A percentile compares a stretch with the other conserved stretches of the same genome.
Evolutionary conservation across 2,113 vertebrate genomes (phyloP).

Genomic region (Melanotaenia duboulayi): DNA sequence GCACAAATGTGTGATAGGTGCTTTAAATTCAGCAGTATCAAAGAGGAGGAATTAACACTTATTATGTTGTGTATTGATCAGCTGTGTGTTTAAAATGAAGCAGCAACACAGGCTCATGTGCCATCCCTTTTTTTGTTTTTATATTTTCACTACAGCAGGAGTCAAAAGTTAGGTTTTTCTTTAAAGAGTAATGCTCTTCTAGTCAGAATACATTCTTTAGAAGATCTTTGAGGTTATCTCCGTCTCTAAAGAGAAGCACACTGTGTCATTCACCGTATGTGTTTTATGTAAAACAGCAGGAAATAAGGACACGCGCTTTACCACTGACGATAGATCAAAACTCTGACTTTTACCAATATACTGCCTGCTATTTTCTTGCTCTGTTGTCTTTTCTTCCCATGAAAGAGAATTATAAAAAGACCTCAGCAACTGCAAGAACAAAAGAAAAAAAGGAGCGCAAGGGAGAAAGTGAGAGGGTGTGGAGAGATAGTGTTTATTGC

Average conservation of each 20-base stretch:
- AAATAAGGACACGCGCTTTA: constrained; percentile 45
- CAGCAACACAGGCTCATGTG: not conserved
- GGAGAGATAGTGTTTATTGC: constrained; percentile 81
- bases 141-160: constrained; percentile 9
- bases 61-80: constrained; percentile 66
- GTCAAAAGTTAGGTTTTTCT: constrained; percentile 35
- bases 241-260: constrained; percentile 21
- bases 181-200: constrained; percentile 33
- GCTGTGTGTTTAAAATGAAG: constrained; percentile 30
- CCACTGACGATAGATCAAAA: constrained; percentile 58
- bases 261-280: constrained; percentile 42
- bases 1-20: constrained; percentile 37
- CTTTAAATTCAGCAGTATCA: constrained; percentile 50
- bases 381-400: constrained; percentile 67
- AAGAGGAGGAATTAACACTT: constrained; percentile 63
- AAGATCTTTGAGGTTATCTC: constrained; percentile 56
- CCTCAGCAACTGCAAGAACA: constrained; percentile 48
- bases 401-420: constrained; percentile 74
- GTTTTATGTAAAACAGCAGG: constrained; percentile 53
- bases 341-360: constrained; percentile 35
- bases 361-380: constrained; percentile 55
- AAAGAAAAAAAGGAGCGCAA: constrained; percentile 38
- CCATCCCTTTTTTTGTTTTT: not conserved
- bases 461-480: constrained; percentile 40
- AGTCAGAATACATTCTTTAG: constrained; percentile 46